Percentiles rank a stretch among this genome's conserved stretches.
These are phyloP conservation scores for Salticus scenicus DNA, from an alignment of 2,888 invertebrate species.

Conservation along the genomic window DNA sequence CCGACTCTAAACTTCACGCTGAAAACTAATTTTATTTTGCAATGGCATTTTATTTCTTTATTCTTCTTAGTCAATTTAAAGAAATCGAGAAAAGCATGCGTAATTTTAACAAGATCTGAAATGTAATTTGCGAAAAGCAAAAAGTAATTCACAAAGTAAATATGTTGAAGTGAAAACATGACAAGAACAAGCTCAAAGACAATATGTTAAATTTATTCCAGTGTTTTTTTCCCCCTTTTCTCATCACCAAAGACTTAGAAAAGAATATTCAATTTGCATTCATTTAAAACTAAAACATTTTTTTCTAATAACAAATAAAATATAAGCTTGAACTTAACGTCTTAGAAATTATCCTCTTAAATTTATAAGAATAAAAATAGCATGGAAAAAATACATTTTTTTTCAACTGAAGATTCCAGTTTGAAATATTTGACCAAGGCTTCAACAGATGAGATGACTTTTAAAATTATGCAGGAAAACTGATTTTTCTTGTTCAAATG, in stretches of 20 bases:
- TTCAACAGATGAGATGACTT: background rate
- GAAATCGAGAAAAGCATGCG: background rate
- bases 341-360: constrained; percentile 7
- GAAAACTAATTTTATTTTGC: no score
- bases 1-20: no score
- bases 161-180: background rate
- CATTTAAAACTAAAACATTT: background rate
- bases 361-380: background rate
- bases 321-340: background rate
- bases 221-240: background rate
- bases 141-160: constrained; percentile 5
- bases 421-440: background rate
- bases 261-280: constrained; percentile 15
- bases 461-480: constrained; percentile 2
- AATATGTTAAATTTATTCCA: constrained; percentile 6
- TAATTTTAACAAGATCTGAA: background rate
- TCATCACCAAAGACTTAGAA: background rate
- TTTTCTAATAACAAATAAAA: constrained; percentile 21
- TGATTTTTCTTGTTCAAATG: constrained; percentile 14
- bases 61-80: background rate
- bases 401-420: background rate
- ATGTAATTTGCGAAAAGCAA: background rate
- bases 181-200: background rate
- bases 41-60: background rate
- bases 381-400: background rate